These are phyloP conservation scores for Archips crataeganus DNA, from an alignment of 2,888 invertebrate genomes.

Conservation along the genomic window DNA sequence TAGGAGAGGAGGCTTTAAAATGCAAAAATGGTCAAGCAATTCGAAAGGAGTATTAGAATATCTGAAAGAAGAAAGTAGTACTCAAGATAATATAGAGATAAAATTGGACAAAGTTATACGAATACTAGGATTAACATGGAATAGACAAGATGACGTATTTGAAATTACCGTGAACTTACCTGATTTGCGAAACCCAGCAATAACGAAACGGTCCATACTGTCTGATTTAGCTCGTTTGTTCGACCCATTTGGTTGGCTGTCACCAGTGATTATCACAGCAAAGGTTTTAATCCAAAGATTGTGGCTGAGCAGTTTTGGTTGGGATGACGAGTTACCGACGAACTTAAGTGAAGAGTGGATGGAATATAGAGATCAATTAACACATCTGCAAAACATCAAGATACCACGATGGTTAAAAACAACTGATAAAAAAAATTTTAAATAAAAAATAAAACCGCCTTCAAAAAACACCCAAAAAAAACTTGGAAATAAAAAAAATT, in stretches of 20 bases:
- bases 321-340: too few species aligned
- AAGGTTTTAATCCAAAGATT: conserved; percentile 16
- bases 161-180: conserved; percentile 20
- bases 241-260: conserved; percentile 40
- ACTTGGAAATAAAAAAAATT: too few species aligned
- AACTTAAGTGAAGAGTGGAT: background rate
- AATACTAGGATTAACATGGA: conserved; percentile 16
- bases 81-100: conserved; percentile 3
- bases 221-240: conserved; percentile 40
- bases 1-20: background rate
- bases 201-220: conserved; percentile 38
- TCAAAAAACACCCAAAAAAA: too few species aligned
- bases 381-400: background rate
- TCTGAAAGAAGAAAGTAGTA: background rate
- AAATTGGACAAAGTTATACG: conserved; percentile 18
- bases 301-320: too few species aligned
- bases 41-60: background rate
- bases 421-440: too few species aligned
- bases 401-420: conserved; percentile 4
- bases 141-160: conserved; percentile 18
- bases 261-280: conserved; percentile 32
- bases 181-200: conserved; percentile 10
- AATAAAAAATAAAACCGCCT: too few species aligned
- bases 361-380: background rate
- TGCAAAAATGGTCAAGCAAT: conserved; percentile 18